Evolutionary conservation across 2,797 vertebrate genomes (phyloP).

Genomic region (Falco naumanni): DNA sequence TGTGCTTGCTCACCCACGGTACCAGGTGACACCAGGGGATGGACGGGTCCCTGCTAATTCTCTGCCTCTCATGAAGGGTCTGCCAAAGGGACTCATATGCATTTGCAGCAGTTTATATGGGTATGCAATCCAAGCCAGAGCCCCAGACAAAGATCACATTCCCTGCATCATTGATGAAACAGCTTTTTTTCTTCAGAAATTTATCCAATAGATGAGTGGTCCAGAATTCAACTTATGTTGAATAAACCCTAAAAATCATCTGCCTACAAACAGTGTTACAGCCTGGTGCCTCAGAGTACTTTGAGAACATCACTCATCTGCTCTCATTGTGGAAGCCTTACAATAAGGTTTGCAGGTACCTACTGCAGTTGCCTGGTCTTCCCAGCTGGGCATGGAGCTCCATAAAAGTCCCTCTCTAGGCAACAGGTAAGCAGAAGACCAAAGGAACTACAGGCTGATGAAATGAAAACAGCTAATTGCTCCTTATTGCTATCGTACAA

Average conservation of each 20-base stretch:
- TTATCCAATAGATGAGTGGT: neutral
- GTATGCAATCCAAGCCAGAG: neutral
- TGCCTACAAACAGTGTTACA: neutral
- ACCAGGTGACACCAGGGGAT: fast-evolving
- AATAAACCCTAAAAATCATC: neutral
- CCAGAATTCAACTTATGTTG: neutral
- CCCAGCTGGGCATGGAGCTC: neutral
- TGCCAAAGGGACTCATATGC: neutral
- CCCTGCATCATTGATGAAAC: neutral
- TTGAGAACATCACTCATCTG: neutral
- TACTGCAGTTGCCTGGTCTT: neutral
- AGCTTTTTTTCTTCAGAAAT: neutral
- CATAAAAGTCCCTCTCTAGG: neutral
- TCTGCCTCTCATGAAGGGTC: neutral
- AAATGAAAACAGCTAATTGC: neutral
- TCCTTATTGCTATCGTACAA: neutral
- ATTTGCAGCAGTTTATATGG: neutral
- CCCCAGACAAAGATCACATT: neutral
- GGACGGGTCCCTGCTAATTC: neutral
- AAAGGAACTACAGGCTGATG: neutral
- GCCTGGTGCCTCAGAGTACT: neutral
- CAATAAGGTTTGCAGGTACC: neutral
- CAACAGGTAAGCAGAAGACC: neutral
- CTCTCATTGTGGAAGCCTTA: neutral
- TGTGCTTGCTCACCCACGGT: neutral